Evolutionary conservation across 2,888 invertebrate genomes (phyloP).

Genomic region (Bombylius discolor): DNA sequence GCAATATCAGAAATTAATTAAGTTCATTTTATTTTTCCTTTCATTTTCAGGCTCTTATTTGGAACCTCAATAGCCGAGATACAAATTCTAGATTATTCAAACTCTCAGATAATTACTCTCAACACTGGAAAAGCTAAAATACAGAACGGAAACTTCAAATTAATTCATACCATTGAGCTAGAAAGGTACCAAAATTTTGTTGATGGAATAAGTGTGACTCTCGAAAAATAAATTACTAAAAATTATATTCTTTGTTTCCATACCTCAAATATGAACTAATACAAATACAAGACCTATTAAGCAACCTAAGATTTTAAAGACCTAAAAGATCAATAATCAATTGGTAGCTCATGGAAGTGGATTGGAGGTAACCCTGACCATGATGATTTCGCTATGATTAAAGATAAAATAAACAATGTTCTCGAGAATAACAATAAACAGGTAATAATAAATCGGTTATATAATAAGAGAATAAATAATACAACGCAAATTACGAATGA

Average conservation of each 20-base stretch:
- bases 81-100: constrained; percentile 5
- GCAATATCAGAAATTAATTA: constrained; percentile 4
- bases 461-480: no score
- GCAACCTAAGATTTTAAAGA: not conserved
- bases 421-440: no score
- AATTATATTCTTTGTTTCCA: not conserved
- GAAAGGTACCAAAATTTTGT: not conserved
- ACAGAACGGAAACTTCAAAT: constrained; percentile 6
- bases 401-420: no score
- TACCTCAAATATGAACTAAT: not conserved
- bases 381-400: no score
- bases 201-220: not conserved
- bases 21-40: not conserved
- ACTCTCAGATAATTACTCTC: constrained; percentile 4
- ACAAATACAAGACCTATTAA: not conserved
- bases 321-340: not conserved
- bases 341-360: not conserved
- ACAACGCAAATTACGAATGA: no score
- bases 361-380: no score
- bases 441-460: no score
- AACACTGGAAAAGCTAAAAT: constrained; percentile 3
- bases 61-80: not conserved
- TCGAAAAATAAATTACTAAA: not conserved
- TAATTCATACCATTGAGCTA: constrained; percentile 3
- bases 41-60: not conserved